These are phyloP conservation scores for Acrossocheilus fasciatus DNA, from an alignment of 2,797 vertebrate genomes.

Conservation along the genomic window DNA sequence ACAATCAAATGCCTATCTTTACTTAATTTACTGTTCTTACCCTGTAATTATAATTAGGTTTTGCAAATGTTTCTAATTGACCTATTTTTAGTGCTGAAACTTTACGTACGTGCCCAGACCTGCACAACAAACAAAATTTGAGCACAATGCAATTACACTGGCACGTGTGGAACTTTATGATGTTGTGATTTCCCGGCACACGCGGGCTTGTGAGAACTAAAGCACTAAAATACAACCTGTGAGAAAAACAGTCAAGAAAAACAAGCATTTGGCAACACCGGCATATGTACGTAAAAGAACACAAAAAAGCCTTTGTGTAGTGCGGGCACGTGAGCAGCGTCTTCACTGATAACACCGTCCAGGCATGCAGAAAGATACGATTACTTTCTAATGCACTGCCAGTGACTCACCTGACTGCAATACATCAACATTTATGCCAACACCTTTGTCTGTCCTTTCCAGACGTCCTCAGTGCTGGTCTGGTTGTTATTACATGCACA, in stretches of 20 bases:
- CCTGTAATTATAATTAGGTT: neutral
- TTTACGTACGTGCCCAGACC: neutral
- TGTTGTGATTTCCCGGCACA: neutral
- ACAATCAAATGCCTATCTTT: neutral
- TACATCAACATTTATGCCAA: neutral
- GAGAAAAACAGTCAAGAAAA: neutral
- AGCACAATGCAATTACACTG: neutral
- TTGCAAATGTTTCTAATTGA: neutral
- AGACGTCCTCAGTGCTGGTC: neutral
- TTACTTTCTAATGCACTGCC: neutral
- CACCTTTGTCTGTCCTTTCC: neutral
- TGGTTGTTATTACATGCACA: slow-evolving; percentile 19
- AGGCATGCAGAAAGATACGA: slow-evolving; percentile 4
- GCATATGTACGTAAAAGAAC: neutral
- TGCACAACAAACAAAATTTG: neutral
- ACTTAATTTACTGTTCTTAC: neutral
- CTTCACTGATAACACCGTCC: neutral
- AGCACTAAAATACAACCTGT: neutral
- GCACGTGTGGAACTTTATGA: neutral
- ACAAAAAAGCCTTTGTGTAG: neutral
- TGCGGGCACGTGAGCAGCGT: neutral
- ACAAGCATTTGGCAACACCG: neutral
- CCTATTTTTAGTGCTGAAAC: neutral
- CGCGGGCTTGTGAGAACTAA: neutral
- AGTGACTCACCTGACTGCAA: slow-evolving; percentile 11